Percentiles rank a stretch among this genome's conserved stretches.
These are phyloP conservation scores for Spodoptera litura DNA, from an alignment of 1,140 invertebrate genomes.

Conservation along the genomic window DNA sequence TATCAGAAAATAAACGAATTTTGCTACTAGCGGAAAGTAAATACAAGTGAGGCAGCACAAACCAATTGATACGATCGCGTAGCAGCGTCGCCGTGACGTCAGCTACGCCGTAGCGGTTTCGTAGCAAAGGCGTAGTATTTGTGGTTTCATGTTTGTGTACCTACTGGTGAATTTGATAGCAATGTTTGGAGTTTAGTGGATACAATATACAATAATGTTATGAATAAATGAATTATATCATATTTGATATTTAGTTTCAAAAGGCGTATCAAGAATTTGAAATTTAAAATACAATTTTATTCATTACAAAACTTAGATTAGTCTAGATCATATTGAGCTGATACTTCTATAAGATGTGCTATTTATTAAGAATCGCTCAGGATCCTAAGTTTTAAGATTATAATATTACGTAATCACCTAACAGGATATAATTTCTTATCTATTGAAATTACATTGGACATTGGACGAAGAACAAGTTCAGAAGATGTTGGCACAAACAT, in stretches of 20 bases:
- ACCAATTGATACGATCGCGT: constrained; percentile 27
- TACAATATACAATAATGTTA: too few species aligned
- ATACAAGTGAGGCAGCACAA: not conserved
- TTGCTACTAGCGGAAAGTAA: not conserved
- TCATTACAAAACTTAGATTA: too few species aligned
- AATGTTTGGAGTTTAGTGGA: not conserved
- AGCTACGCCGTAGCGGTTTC: not conserved
- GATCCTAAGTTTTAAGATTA: too few species aligned
- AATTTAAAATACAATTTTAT: too few species aligned
- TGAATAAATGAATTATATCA: too few species aligned
- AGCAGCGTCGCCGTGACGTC: constrained; percentile 19
- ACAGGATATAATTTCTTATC: constrained; percentile 1
- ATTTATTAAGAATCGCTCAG: too few species aligned
- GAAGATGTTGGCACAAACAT: not conserved
- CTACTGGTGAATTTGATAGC: not conserved
- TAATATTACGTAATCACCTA: not conserved
- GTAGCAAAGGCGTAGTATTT: constrained; percentile 9
- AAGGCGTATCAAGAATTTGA: too few species aligned
- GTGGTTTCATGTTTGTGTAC: not conserved
- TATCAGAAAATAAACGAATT: constrained; percentile 11
- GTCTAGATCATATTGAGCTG: too few species aligned
- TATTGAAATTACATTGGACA: not conserved
- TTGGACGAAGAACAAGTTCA: too few species aligned
- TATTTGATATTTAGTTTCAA: too few species aligned
- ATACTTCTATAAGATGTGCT: too few species aligned